Percentiles rank a stretch among this genome's conserved stretches.
Evolutionary conservation across 1,140 invertebrate genomes (phyloP).

Genomic region (Drosophila eugracilis): DNA sequence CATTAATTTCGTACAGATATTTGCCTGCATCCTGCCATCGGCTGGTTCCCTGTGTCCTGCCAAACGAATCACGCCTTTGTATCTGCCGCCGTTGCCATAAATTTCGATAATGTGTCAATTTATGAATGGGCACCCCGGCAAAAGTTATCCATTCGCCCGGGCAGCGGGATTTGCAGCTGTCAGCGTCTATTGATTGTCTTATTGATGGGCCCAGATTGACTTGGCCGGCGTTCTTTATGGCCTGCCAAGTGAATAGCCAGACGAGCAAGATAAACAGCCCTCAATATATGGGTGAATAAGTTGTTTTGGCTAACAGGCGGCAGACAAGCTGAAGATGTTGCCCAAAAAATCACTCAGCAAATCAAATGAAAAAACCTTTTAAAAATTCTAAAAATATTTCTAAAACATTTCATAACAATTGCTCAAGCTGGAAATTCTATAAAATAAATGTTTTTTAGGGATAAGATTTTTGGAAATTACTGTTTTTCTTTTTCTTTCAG

Average conservation of each 20-base stretch:
- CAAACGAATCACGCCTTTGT: constrained; percentile 70
- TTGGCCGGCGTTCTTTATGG: constrained; percentile 48
- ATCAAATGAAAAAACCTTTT: too few species aligned
- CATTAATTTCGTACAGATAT: constrained; percentile 80
- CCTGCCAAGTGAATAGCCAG: constrained; percentile 56
- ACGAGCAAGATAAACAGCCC: constrained; percentile 41
- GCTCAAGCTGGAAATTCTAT: too few species aligned
- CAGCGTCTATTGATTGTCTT: constrained; percentile 81
- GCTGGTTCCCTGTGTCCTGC: constrained; percentile 9
- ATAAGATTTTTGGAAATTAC: too few species aligned
- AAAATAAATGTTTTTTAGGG: too few species aligned
- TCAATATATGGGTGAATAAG: constrained; percentile 45
- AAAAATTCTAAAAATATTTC: too few species aligned
- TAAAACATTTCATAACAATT: too few species aligned
- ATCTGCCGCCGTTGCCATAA: constrained; percentile 58
- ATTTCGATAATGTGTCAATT: constrained; percentile 83
- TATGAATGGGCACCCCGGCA: constrained; percentile 63
- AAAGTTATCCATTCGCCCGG: constrained; percentile 49
- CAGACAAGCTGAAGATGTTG: constrained; percentile 35
- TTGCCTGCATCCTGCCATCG: constrained; percentile 57
- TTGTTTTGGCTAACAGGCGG: constrained; percentile 11
- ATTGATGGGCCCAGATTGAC: constrained; percentile 61
- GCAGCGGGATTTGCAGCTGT: constrained; percentile 67
- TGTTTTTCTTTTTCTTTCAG: background rate
- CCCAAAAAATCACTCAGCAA: background rate